Base-by-base conservation (phyloP, 2,113 vertebrate genomes). In the Hypanus sabinus region DNA sequence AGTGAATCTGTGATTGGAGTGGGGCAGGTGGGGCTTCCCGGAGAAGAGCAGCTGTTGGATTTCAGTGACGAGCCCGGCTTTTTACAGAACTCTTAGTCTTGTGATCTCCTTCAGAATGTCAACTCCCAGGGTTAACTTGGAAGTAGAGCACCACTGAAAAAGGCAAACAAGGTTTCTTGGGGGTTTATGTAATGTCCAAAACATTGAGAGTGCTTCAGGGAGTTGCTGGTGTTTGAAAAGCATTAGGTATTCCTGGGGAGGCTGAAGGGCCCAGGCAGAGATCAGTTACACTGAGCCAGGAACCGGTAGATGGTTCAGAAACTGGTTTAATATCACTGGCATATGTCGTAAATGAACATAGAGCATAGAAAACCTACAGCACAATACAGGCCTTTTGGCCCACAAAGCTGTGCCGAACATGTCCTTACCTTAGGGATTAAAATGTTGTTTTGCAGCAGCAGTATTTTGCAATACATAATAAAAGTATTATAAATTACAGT, bases 11-110 rank as follows among this genome's bases (percentile, higher is more conserved):
- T 65, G 27, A 6, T n/a, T 90, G 8, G 14, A 33, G 55, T 90
- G 87, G 4, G 87, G n/a, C 27, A 14, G 88, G 60, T 33, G 62
- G 62, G 62, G 65, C 70, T 65, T 91, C 33, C n/a, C 36, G 12
- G 68, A 68, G 62, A 92, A 71, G 65, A 92, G 65, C 90, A 92
- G 65, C 90, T 92, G 90, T 71, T 71, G 90, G 90, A 92, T 71
- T 71, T 92, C 90, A 92, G 9, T 38, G 65, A 68, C 46, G n/a
- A 90, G 18, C 62, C 87, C 6, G 62, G 62, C 62, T 65, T 68
- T 12, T 68, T 46, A 10, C 14, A 91, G 7, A 92, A 6, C 24
- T 92, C 38, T 20, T 8, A 91, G 65, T 91, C 57, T n/a, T 68
- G 60, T 68, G 14, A 36, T 91, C 18, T 36, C 6, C 65, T 38